Evolutionary conservation across 1,140 invertebrate genomes (phyloP).

Genomic region (Macrosteles quadrilineatus): DNA sequence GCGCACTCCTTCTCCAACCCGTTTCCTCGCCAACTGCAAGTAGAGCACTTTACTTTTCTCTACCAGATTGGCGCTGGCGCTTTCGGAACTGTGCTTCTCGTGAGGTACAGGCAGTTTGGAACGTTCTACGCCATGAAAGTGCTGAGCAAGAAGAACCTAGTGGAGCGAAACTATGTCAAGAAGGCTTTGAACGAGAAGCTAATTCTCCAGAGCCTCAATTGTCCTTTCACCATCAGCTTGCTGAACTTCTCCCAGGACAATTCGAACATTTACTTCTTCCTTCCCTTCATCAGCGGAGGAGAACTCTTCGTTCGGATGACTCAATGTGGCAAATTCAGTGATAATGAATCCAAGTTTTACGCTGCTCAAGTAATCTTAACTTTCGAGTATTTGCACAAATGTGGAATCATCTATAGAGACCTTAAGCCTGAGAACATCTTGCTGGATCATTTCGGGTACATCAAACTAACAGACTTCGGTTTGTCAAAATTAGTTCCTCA

Average conservation of each 20-base stretch:
- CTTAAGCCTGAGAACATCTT: conserved; percentile 97
- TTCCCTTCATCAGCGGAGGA: conserved; percentile 82
- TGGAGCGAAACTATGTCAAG: conserved; percentile 82
- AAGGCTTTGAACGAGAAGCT: conserved; percentile 86
- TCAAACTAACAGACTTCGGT: conserved; percentile 40
- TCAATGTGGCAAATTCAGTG: conserved; percentile 72
- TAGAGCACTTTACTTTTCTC: conserved; percentile 56
- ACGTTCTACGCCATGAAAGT: conserved; percentile 88
- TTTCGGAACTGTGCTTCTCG: conserved; percentile 85
- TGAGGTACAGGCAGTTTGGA: conserved; percentile 59
- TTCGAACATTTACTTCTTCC: conserved; percentile 78
- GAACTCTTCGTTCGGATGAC: conserved; percentile 82
- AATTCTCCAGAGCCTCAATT: conserved; percentile 76
- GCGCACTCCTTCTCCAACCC: background rate
- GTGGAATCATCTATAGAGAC: conserved; percentile 90
- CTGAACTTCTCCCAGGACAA: conserved; percentile 87
- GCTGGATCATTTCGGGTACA: conserved; percentile 79
- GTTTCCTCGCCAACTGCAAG: background rate
- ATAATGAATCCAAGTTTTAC: conserved; percentile 85
- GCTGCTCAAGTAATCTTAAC: conserved; percentile 89
- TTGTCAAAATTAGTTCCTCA: conserved; percentile 41
- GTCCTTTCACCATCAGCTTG: conserved; percentile 81
- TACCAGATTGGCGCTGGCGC: conserved; percentile 86
- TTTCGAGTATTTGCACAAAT: conserved; percentile 91
- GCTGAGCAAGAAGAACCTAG: conserved; percentile 82